Base-by-base conservation (phyloP, 2,888 invertebrate genomes). In the Silvanus unidentatus region DNA sequence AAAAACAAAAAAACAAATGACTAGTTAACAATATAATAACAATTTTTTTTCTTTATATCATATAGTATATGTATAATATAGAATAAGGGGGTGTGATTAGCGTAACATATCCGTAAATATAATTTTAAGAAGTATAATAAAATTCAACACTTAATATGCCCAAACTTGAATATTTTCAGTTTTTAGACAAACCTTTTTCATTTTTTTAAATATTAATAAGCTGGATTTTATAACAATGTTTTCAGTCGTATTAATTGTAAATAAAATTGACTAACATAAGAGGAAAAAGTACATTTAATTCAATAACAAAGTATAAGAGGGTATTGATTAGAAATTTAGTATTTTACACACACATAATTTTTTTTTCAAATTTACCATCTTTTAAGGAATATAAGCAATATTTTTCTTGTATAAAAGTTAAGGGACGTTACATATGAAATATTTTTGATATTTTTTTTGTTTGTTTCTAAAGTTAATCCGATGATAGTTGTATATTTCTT, bases 341-440 rank as follows among this genome's bases (percentile, higher is more conserved):
- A 22, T 22, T 22, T 22, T 22, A 22, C 22, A 22, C 22, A 22
- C 22, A 22, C 8, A 22, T 22, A 22, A 22, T 22, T 22, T 22
- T 22, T 8, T 22, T 22, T 3, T 22, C 22, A 22, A 22, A 22
- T 22, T 22, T 22, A 22, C 8, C 22, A 22, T 22, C n/a, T n/a
- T 22, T 22, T 22, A 22, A 22, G 22, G 22, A 22, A 22, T 22
- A 22, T 22, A 22, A 22, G 22, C 22, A 22, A 22, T 32, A 12
- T 55, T 9, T 16, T 16, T 16, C 39, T 62, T 67, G 69, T 69
- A 70, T 68, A 69, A 70, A 69, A 69, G 66, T 69, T 64, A 60
- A 67, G 68, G 70, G 70, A 70, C 70, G 70, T 64, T 37, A 32
- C 66, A 69, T 68, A 63, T 64, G 63, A 63, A 63, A 64, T 59